phyloP scores from a whole-genome alignment of 2,797 vertebrate genomes.

The Sparidentex hasta region DNA sequence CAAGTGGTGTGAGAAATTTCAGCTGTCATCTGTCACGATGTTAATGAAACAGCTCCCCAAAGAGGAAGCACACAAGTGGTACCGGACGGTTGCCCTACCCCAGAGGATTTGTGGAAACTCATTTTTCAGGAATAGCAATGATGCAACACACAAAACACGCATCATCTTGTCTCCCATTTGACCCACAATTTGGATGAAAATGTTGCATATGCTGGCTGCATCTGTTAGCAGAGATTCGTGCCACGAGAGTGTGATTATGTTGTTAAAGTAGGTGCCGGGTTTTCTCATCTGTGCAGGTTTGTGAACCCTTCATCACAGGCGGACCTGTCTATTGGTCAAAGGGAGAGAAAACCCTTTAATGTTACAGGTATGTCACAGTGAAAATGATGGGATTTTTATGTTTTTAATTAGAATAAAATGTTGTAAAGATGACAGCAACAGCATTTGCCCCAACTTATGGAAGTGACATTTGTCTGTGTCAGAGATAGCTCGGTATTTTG shows the following conservation, averaged over 20 bases:
- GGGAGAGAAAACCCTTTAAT: background rate
- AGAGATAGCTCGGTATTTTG: background rate
- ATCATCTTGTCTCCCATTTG: background rate
- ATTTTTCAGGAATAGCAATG: background rate
- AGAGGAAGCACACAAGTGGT: conserved; percentile 40
- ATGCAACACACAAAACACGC: background rate
- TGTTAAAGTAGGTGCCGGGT: background rate
- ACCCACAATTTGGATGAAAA: background rate
- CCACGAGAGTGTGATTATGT: background rate
- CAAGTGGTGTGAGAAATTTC: conserved; percentile 24
- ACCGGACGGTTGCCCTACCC: background rate
- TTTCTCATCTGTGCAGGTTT: background rate
- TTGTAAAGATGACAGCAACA: background rate
- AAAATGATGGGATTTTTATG: background rate
- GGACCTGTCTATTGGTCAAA: background rate
- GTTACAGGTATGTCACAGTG: conserved; percentile 11
- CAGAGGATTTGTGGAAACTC: background rate
- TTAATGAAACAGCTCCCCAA: conserved; percentile 36
- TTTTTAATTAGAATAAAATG: background rate
- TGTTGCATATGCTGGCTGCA: background rate
- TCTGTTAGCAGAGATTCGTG: background rate
- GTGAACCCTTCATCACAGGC: background rate
- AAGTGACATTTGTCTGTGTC: background rate
- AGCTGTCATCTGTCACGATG: conserved; percentile 50
- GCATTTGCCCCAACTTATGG: background rate